Base-by-base conservation (phyloP, 2,797 vertebrate genomes). In the Semaprochilodus insignis region DNA sequence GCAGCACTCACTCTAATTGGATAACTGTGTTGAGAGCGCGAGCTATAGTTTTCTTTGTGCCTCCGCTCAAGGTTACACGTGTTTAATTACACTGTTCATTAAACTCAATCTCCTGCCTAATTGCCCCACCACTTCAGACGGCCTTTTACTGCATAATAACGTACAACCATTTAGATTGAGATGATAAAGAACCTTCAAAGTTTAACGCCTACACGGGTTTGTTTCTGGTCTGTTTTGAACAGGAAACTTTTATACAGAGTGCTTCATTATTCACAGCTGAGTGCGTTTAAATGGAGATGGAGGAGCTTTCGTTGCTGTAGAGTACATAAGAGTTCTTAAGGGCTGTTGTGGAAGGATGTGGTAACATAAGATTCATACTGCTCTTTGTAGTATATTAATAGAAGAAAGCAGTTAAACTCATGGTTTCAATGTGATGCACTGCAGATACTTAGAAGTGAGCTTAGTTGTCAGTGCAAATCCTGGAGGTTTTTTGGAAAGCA, bases 41-140 rank as follows among this genome's bases (percentile, higher is more conserved):
- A 75, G 77, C 82, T 74, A 52, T 75, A 74, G 19, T 74, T 78
- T 78, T 66, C 31, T 25, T 55, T 55, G 57, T 36, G 52, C 36
- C 63, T 80, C 77, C 48, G 48, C 31, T 83, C 82, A 83, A 83
- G 77, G 82, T 83, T 83, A 83, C 77, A 83, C 65, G 51, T 80
- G 77, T 83, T 74, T 74, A 83, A 83, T 83, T 80, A 83, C 77
- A 83, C 82, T 83, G 77, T 80, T 83, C 77, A 79, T 83, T 83
- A 83, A 79, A 79, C 77, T 74, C 82, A 79, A 75, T 83, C 67
- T 79, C 77, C 77, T 69, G 36, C 19, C 62, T 83, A 83, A 83
- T 79, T 74, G 71, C 77, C 71, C 62, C 21, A 59, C 66, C 75
- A 73, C 75, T 69, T 57, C 63, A 4, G 27, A 73, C 36, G 69